Conservation (phyloP, 2,113 vertebrate species). For the Serinus canaria region DNA sequence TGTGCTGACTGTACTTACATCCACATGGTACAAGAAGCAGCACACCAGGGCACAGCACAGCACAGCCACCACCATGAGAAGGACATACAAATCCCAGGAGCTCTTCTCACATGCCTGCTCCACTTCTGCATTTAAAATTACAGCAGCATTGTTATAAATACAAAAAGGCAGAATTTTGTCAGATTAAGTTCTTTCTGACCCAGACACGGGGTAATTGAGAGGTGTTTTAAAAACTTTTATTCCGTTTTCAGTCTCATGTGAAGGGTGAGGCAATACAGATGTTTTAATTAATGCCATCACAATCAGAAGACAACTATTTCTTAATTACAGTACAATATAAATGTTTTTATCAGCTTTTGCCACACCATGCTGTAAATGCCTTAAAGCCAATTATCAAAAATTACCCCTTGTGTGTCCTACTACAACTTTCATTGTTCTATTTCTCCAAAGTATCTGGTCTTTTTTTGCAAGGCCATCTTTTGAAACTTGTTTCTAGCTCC, state of each 20-base stretch:
- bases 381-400: neutral
- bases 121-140: neutral
- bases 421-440: neutral
- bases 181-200: neutral
- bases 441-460: neutral
- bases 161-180: neutral
- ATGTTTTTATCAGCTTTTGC: neutral
- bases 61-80: accelerated
- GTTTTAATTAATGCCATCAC: neutral
- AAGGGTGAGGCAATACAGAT: neutral
- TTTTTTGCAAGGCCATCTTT: neutral
- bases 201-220: neutral
- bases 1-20: neutral
- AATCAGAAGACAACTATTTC: neutral
- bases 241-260: neutral
- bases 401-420: neutral
- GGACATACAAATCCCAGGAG: neutral
- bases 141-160: neutral
- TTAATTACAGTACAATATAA: neutral
- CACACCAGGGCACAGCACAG: neutral
- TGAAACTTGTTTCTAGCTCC: neutral
- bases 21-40: neutral
- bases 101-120: neutral
- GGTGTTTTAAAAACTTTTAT: neutral
- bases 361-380: neutral